A percentile compares a stretch with the other conserved stretches of the same genome.
Conservation (phyloP, 1,140 invertebrate genomes). For the Zophobas atratus region DNA sequence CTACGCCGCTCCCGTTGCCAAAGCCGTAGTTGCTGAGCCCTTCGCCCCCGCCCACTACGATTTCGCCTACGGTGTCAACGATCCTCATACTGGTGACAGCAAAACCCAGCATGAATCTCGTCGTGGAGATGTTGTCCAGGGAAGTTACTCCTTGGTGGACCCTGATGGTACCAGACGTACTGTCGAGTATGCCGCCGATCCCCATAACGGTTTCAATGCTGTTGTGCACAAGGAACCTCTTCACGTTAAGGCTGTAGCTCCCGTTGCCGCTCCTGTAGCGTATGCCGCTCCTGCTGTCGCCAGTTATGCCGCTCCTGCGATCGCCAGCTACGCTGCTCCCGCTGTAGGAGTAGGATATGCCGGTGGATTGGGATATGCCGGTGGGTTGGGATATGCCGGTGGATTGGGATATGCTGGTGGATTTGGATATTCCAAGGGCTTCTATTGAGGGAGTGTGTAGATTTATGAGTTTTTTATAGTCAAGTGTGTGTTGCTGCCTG, state of each 20-base stretch:
- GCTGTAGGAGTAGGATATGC: conserved; percentile 54
- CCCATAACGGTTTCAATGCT: no score
- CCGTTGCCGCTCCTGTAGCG: conserved; percentile 2
- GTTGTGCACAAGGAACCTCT: conserved; percentile 41
- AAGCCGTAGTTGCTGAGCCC: conserved; percentile 60
- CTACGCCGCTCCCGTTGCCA: no score
- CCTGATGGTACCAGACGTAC: conserved; percentile 44
- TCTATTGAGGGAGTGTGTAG: background rate
- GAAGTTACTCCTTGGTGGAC: no score
- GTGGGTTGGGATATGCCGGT: background rate
- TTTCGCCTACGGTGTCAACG: conserved; percentile 62
- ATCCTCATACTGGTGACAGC: conserved; percentile 69
- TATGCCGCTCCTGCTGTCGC: conserved; percentile 58
- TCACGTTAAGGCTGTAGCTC: conserved; percentile 56
- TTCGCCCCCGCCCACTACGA: conserved; percentile 56
- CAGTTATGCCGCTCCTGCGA: conserved; percentile 62
- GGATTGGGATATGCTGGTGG: background rate
- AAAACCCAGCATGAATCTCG: conserved; percentile 59
- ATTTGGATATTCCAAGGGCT: background rate
- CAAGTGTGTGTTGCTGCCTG: no score
- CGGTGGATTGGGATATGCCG: background rate
- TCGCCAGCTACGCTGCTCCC: conserved; percentile 10
- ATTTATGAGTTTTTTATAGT: no score
- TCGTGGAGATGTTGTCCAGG: background rate
- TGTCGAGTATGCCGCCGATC: conserved; percentile 55